Conservation (phyloP, 2,113 vertebrate species). For the Stercorarius parasiticus region DNA sequence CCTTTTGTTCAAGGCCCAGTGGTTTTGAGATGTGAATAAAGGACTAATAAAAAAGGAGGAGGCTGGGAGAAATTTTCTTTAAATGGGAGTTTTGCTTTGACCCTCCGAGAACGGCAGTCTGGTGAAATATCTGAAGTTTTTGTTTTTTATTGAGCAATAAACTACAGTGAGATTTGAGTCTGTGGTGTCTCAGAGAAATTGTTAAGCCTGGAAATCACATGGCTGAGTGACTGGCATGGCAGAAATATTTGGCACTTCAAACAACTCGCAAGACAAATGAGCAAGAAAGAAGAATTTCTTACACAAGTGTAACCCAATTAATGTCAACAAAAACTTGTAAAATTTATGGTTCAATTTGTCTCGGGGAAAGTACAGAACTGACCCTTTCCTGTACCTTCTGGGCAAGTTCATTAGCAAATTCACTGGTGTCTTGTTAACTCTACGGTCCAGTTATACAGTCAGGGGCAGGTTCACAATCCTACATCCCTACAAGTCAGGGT, state of each 20-base stretch:
- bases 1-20: constrained; percentile 35
- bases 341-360: constrained; percentile 66
- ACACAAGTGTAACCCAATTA: constrained; percentile 66
- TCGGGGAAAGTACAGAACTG: neutral
- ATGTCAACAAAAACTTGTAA: constrained; percentile 42
- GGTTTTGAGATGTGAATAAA: constrained; percentile 43
- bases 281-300: constrained; percentile 51
- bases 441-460: neutral
- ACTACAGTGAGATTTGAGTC: constrained; percentile 49
- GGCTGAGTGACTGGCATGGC: constrained; percentile 59
- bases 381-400: constrained; percentile 59
- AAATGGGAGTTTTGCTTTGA: constrained; percentile 52
- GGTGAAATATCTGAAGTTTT: constrained; percentile 55
- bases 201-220: constrained; percentile 68
- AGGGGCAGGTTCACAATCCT: neutral
- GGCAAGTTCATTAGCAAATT: constrained; percentile 58
- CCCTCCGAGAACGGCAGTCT: constrained; percentile 49
- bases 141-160: constrained; percentile 72
- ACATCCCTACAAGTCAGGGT: neutral
- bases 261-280: constrained; percentile 39
- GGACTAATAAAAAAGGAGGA: neutral
- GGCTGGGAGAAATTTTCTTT: constrained; percentile 29
- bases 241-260: constrained; percentile 47
- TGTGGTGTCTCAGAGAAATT: constrained; percentile 52
- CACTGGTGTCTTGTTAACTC: constrained; percentile 36